Base-by-base conservation (phyloP, 2,113 vertebrate species). In the Oenanthe melanoleuca region DNA sequence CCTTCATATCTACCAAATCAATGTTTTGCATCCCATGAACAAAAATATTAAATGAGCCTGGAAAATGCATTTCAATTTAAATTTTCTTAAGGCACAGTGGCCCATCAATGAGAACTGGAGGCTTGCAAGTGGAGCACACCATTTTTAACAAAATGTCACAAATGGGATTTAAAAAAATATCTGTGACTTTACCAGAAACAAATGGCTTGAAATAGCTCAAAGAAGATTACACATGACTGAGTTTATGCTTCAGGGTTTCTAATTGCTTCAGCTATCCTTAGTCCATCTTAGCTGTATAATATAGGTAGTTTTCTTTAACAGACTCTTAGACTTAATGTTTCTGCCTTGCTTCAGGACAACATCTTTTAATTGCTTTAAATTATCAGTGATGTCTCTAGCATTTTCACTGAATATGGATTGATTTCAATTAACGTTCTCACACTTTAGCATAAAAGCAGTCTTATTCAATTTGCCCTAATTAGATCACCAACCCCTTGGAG, bases 401-500 rank as follows among this genome's bases (percentile, higher is more conserved):
- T 95, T 97, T 97, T 95, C 85, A 94, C 83, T 89, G 94, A 98
- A 97, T 96, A 93, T 90, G 75, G 95, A 97, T 94, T 97, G 96
- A 97, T 97, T 98, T 98, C 97, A 98, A 98, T 98, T 97, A 98
- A 97, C 94, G 97, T 97, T 97, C 95, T 95, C 86, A 94, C 0
- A 3, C 84, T 97, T 98, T 97, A 97, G 95, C 96, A 97, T 96
- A 94, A 97, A 97, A 97, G 85, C 89, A 93, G 92, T 97, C 95
- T 96, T 96, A 97, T 95, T 97, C 93, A 97, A 97, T 98, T 97
- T 97, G 49, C 93, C 91, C 74, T 97, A 97, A 98, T 97, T 96
- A 96, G 87, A 97, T 97, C 96, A 96, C 60, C 74, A 97, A 95
- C 79, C 88, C 95, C 93, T 95, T 91, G 49, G 45, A 96, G 81